Conservation (phyloP, 1,140 invertebrate genomes). For the Scaptomyza pallida region DNA sequence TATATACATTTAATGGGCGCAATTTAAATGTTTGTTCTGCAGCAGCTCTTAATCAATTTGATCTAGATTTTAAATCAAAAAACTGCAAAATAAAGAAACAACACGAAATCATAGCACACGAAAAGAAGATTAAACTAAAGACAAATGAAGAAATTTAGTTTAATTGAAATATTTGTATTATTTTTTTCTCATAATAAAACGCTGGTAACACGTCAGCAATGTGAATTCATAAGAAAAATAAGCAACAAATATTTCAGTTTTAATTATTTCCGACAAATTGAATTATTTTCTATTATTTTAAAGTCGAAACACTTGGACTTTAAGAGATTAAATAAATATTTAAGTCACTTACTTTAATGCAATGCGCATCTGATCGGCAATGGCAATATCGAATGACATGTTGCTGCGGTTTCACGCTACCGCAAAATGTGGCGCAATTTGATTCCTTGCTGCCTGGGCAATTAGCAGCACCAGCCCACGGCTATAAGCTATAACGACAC, state of each 20-base stretch:
- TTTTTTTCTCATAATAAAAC: too few relatives aligned
- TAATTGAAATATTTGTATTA: too few relatives aligned
- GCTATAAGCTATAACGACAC: neutral
- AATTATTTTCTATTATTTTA: too few relatives aligned
- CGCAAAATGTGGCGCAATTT: constrained; percentile 27
- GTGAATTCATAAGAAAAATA: too few relatives aligned
- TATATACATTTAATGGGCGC: neutral
- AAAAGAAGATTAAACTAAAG: too few relatives aligned
- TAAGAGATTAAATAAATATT: too few relatives aligned
- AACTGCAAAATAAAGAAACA: neutral
- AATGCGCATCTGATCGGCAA: constrained; percentile 81
- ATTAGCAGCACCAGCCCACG: constrained; percentile 3
- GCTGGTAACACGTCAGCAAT: too few relatives aligned
- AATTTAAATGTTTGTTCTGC: neutral
- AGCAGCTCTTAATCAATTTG: neutral
- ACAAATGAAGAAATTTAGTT: too few relatives aligned
- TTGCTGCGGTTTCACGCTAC: constrained; percentile 48
- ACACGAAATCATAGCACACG: neutral
- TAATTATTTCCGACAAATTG: too few relatives aligned
- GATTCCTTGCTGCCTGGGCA: constrained; percentile 35
- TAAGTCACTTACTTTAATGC: constrained; percentile 69
- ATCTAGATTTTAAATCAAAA: neutral
- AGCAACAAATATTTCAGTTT: too few relatives aligned
- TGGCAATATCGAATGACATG: constrained; percentile 82
- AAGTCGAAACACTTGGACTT: too few relatives aligned